Conservation (phyloP, 2,888 invertebrate genomes). For the Crossocerus cetratus region DNA sequence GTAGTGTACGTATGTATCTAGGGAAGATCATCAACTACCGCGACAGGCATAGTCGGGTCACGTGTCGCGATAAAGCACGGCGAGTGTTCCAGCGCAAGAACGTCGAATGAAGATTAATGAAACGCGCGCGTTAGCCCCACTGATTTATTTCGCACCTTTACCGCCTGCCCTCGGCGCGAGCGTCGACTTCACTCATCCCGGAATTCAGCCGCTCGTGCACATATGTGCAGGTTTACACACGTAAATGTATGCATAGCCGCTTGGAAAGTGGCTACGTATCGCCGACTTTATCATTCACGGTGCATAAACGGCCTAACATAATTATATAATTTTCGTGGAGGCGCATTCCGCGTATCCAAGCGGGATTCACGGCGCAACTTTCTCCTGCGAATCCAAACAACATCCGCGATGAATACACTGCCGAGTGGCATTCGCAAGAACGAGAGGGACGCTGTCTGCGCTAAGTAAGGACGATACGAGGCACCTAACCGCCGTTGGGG, state of each 20-base stretch:
- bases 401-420: not conserved
- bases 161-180: not conserved
- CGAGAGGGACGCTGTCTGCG: not conserved
- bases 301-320: not conserved
- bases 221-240: no score
- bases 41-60: not conserved
- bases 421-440: not conserved
- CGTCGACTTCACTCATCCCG: not conserved
- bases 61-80: not conserved
- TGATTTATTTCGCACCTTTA: not conserved
- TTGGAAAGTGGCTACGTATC: not conserved
- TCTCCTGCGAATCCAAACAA: not conserved
- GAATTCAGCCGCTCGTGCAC: no score
- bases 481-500: not conserved
- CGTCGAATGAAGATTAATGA: not conserved
- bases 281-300: not conserved
- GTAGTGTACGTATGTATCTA: slow-evolving; percentile 8
- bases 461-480: not conserved
- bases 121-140: not conserved
- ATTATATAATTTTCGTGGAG: not conserved
- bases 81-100: not conserved
- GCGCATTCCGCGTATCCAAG: not conserved
- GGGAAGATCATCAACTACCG: not conserved
- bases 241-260: not conserved
- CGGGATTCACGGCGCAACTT: not conserved